Base-by-base conservation (phyloP, 1,140 invertebrate species). In the Lanistes nyassanus region DNA sequence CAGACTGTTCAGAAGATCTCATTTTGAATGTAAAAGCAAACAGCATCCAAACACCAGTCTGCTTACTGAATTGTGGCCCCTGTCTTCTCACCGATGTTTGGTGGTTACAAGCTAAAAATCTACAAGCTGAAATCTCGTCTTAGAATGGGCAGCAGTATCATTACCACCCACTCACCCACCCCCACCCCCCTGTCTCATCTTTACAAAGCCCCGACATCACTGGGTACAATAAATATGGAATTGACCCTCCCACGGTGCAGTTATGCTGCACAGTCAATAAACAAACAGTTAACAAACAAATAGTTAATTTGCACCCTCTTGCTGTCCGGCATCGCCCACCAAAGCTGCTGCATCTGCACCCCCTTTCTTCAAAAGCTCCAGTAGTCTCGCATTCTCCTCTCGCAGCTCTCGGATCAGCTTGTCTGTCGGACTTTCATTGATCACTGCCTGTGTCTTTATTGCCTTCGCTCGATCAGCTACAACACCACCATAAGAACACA, bases 391-490 rank as follows among this genome's bases (percentile, higher is more conserved):
- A 81, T 92, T 93, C 80, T 93, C 92, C 74, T 91, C 90, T 78
- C 89, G 88, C n/a, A 93, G 82, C 78, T 92, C 91, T 72, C 91
- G 78, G 74, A 93, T 91, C 53, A 92, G 81, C 76, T 91, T 90
- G 75, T 92, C 92, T 23, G 91, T 92, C 7, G 90, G 89, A 78
- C 91, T 91, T 82, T 92, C 92, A 80, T 93, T 93, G 7, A 92
- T 86, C 1, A 89, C 88, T 1, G 92, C 91, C 58, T 87, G 88
- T 29, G 91, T 92, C 79, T 91, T 91, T 73, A 93, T 92, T 74
- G 90, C 88, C 83, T 93, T 92, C 2, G 91, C 91, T 75, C 92
- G 84, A 83, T 93, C 92, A 76, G 92, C 87, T 88, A 71, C 42
- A 72, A 74, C 76, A n/a, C n/a, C n/a, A n/a, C n/a, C n/a, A n/a